These are phyloP conservation scores for Eristalis arbustorum DNA, from an alignment of 2,888 invertebrate species.

Conservation along the genomic window DNA sequence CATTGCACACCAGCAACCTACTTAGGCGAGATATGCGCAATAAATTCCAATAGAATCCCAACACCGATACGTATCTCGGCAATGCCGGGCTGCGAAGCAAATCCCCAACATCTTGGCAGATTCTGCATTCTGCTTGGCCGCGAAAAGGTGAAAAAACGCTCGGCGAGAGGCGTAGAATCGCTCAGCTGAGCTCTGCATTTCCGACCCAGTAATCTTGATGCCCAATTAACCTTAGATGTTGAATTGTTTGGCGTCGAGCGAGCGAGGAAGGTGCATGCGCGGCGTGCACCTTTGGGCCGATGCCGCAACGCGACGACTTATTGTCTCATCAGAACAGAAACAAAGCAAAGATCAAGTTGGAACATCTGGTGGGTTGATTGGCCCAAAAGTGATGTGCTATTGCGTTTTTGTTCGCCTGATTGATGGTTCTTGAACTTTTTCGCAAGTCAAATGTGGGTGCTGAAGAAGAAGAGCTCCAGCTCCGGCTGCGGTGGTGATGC, in stretches of 20 bases:
- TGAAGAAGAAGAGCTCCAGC: slow-evolving; percentile 4
- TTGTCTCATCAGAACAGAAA: slow-evolving; percentile 53
- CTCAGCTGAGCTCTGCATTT: slow-evolving; percentile 75
- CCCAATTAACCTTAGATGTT: slow-evolving; percentile 80
- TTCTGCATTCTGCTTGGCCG: not conserved
- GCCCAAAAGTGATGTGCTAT: slow-evolving; percentile 16
- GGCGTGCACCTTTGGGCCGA: slow-evolving; percentile 1
- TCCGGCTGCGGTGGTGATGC: not conserved
- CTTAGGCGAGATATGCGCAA: slow-evolving; percentile 62
- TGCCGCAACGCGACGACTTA: slow-evolving; percentile 34
- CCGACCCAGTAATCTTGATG: slow-evolving; percentile 81
- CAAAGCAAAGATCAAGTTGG: slow-evolving; percentile 43
- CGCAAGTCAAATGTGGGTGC: not conserved
- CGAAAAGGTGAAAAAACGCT: slow-evolving; percentile 49
- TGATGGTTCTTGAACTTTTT: slow-evolving; percentile 20
- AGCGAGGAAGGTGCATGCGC: not conserved
- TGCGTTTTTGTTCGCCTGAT: slow-evolving; percentile 35
- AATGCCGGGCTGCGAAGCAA: slow-evolving; percentile 51
- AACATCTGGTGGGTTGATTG: not conserved
- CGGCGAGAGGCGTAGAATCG: slow-evolving; percentile 50
- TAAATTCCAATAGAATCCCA: slow-evolving; percentile 57
- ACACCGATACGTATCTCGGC: slow-evolving; percentile 55
- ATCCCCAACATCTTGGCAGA: slow-evolving; percentile 13
- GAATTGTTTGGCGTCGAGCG: slow-evolving; percentile 70
- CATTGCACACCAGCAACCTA: slow-evolving; percentile 48